Percentiles rank a stretch among this genome's conserved stretches.
phyloP scores from a whole-genome alignment of 2,113 vertebrate species.

The Onychostruthus taczanowskii region DNA sequence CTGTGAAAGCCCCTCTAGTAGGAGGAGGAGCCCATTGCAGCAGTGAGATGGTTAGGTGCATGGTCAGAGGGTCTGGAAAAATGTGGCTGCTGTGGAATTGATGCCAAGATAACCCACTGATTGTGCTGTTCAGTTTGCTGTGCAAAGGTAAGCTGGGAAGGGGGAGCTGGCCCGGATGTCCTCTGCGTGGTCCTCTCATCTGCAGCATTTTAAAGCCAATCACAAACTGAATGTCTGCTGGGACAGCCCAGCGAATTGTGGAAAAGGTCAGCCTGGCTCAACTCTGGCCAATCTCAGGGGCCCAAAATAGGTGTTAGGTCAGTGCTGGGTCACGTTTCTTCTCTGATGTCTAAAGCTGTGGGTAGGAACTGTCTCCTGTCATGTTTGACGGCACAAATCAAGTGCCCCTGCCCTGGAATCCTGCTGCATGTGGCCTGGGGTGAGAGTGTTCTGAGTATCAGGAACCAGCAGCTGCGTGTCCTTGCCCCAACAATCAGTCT shows the following conservation, averaged over 20 bases:
- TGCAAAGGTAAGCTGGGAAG: not conserved
- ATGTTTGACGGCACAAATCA: not conserved
- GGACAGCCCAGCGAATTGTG: not conserved
- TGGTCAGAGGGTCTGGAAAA: not conserved
- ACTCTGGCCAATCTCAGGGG: not conserved
- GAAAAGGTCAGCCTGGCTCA: not conserved
- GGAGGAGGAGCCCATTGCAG: not conserved
- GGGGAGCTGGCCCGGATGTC: not conserved
- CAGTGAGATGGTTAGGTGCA: not conserved
- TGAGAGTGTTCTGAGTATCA: not conserved
- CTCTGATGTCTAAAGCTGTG: not conserved
- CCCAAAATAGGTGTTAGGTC: not conserved
- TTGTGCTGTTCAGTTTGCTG: not conserved
- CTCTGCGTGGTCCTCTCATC: rapidly evolving
- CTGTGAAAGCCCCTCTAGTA: not conserved
- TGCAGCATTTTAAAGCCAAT: not conserved
- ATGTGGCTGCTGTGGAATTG: not conserved
- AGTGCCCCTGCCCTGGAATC: not conserved
- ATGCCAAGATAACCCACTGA: not conserved
- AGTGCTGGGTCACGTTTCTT: not conserved
- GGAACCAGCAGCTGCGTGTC: rapidly evolving
- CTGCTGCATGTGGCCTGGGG: rapidly evolving
- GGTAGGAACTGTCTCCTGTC: not conserved
- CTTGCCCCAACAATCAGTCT: rapidly evolving
- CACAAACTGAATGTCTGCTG: not conserved